Base-by-base conservation (phyloP, 2,113 vertebrate species). In the Nerophis lumbriciformis region DNA sequence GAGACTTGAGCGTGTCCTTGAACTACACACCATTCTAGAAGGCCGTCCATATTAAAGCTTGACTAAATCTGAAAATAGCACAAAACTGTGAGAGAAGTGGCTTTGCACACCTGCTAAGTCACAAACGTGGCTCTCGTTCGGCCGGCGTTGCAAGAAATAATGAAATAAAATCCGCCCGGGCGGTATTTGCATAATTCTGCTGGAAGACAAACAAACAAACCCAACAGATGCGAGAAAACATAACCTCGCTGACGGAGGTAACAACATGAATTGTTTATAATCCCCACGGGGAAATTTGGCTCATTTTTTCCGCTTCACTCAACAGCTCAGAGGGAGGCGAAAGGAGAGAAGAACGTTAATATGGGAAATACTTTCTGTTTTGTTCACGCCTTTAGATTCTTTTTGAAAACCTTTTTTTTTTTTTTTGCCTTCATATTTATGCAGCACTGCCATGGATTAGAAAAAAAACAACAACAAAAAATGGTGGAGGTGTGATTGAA, bases 191-290 rank as follows among this genome's bases (percentile, higher is more conserved):
- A 56, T 39, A 56, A 56, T 56, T 56, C 37, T 11, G 53, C 53
- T 56, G 53, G 53, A 56, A 56, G 53, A 56, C 53, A 56, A 56
- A 56, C 53, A 55, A 54, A 54, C 53, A 39, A 39, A 15, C 6
- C 6, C 53, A 54, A 39, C 53, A 56, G 53, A 56, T 56, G 53
- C 53, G 53, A 56, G 53, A 56, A 56, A 39, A 39, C 53, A 39
- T 9, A 56, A 56, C 37, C 53, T 42, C 53, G 15, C 53, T 39
- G 37, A 54, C 53, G 35, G 53, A 54, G 53, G 53, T 54, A 74
- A 74, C 57, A 61, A 49, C 47, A 78, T 75, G 54, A 76, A 57
- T 69, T 65, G 62, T 74, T 79, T 52, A 72, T 71, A 56, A 49
- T 65, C 71, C 71, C 56, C 44, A 44, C 1, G 45, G 65, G 73